Conservation (phyloP, 2,888 invertebrate species). For the Tipula helvola region DNA sequence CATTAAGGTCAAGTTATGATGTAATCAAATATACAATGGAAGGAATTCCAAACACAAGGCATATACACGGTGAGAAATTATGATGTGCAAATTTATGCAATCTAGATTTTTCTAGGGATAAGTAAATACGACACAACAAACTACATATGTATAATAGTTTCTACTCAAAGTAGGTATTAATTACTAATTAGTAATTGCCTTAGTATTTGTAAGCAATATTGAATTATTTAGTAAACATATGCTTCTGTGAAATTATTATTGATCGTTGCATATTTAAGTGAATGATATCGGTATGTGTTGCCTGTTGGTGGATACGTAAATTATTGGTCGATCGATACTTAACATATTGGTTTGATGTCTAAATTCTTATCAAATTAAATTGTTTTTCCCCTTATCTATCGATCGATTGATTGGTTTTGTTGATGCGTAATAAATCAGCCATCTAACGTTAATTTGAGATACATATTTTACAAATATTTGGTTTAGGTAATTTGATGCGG, state of each 20-base stretch:
- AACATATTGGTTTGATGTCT: neutral
- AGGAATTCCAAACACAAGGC: neutral
- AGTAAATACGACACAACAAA: neutral
- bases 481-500: too few relatives aligned
- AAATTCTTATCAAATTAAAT: neutral
- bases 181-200: too few relatives aligned
- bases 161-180: too few relatives aligned
- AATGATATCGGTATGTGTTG: neutral
- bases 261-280: neutral
- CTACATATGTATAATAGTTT: too few relatives aligned
- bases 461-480: too few relatives aligned
- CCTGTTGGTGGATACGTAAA: neutral
- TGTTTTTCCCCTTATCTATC: neutral
- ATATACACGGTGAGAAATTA: neutral
- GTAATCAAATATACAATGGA: neutral
- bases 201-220: neutral
- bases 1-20: neutral
- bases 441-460: too few relatives aligned
- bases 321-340: neutral
- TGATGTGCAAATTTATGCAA: neutral
- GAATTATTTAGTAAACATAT: neutral
- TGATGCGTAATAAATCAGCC: neutral
- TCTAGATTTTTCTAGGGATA: neutral
- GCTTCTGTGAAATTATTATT: neutral
- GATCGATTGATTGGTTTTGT: neutral